phyloP scores from a whole-genome alignment of 2,797 vertebrate species.

The Spea hammondii region DNA sequence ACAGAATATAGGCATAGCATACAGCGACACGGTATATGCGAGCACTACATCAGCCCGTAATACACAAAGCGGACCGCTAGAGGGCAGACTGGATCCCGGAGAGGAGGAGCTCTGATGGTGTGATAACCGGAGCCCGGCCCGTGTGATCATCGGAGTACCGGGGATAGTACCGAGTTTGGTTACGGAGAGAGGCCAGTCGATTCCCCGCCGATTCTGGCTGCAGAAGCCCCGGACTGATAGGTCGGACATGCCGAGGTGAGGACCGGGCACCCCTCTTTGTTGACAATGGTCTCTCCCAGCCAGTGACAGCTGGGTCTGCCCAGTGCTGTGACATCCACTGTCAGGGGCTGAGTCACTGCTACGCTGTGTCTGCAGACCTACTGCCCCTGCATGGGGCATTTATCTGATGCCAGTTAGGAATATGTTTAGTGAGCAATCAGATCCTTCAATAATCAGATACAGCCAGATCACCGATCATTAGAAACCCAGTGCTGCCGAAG shows the following conservation, averaged over 20 bases:
- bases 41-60: background rate
- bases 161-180: background rate
- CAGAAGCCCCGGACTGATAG: background rate
- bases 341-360: too few species aligned
- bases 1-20: background rate
- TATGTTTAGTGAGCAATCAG: too few species aligned
- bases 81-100: background rate
- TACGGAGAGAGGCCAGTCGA: conserved; percentile 2
- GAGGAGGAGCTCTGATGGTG: background rate
- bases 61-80: background rate
- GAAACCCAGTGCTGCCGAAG: too few species aligned
- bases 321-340: background rate
- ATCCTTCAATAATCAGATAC: too few species aligned
- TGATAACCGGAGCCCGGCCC: background rate
- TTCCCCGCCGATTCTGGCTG: conserved; percentile 1
- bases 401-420: too few species aligned
- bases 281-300: background rate
- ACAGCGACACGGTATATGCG: background rate
- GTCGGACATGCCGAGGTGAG: conserved; percentile 40
- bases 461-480: too few species aligned
- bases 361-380: too few species aligned
- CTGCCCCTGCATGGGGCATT: too few species aligned
- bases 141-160: conserved; percentile 18
- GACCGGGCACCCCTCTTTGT: too few species aligned
- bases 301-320: background rate